Conservation (phyloP, 2,888 invertebrate species). For the Xiphydria camelus region DNA sequence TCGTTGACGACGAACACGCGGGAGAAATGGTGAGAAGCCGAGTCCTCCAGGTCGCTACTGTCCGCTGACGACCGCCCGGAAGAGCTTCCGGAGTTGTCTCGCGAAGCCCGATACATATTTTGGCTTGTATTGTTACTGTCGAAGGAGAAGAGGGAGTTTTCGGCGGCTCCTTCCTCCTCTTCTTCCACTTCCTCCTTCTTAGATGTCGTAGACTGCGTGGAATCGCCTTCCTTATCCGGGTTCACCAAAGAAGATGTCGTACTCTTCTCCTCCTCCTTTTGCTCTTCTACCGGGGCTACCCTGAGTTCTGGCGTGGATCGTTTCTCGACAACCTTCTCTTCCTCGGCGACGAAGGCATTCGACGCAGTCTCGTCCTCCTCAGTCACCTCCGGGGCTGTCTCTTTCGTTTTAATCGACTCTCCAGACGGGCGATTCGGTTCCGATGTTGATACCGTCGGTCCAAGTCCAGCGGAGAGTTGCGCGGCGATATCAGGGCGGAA, state of each 20-base stretch:
- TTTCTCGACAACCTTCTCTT: too few species aligned
- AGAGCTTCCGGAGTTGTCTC: conserved; percentile 50
- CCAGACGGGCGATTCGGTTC: neutral
- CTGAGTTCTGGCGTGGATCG: too few species aligned
- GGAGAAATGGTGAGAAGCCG: conserved; percentile 52
- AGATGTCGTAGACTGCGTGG: too few species aligned
- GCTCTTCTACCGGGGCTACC: too few species aligned
- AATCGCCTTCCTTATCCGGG: neutral
- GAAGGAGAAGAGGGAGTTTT: conserved; percentile 16
- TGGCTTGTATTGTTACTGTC: conserved; percentile 26
- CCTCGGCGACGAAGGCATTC: neutral
- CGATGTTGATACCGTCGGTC: neutral
- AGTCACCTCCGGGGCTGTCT: neutral
- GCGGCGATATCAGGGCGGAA: neutral
- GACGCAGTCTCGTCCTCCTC: neutral
- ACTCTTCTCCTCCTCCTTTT: neutral
- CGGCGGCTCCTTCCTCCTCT: conserved; percentile 12
- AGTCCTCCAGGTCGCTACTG: conserved; percentile 54
- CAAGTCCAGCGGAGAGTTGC: neutral
- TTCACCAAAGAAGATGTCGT: neutral
- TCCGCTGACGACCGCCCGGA: conserved; percentile 54
- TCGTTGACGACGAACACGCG: conserved; percentile 57
- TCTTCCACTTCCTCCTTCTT: conserved; percentile 11
- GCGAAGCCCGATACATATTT: conserved; percentile 43
- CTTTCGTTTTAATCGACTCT: neutral